Evolutionary conservation across 2,797 vertebrate genomes (phyloP), one percentile per base, ranked within the genome.

Genomic region (Sebastolobus altivelis): DNA sequence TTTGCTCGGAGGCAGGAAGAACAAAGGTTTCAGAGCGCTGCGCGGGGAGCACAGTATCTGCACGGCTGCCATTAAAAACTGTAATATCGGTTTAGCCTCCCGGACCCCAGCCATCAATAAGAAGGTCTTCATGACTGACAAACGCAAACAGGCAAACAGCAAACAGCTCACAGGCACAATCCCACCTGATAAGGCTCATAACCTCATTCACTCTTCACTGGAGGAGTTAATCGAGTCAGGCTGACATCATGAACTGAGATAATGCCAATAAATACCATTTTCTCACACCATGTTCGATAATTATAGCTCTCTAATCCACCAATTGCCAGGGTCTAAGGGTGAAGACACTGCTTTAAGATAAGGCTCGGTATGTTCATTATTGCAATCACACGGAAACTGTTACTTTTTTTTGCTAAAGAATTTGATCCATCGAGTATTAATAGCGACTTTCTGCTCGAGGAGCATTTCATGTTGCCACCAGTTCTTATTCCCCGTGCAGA

Each of bases 231-330:
- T 94, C 79, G 87, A 93, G 91, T 93, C 90, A 81, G 83, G 83
- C 87, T 91, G 93, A 94, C 94, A 93, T 90, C 81, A 86, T 89
- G 90, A 94, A 94, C 93, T 88, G 86, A 93, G 92, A 93, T 94
- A 93, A 94, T 93, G 88, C 88, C 90, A 88, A 92, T 92, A 93
- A 94, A 95, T 91, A 91, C 87, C 87, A 88, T 93, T 94, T 93
- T 92, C 85, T 90, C 82, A 69, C 82, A 80, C 79, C 73, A 20
- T 83, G 89, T 90, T 83, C 65, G 18, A 92, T 93, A 94, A 94
- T 94, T 92, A 92, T 75, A 91, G 86, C 81, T 75, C 84, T 90
- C 88, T 90, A 90, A 93, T 91, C 84, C 85, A 87, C 82, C 83
- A 84, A 77, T 91, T 88, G 87, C 73, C 38, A 4, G 56, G 81